Conservation (phyloP, 2,113 vertebrate genomes). For the Cheirogaleus medius region DNA sequence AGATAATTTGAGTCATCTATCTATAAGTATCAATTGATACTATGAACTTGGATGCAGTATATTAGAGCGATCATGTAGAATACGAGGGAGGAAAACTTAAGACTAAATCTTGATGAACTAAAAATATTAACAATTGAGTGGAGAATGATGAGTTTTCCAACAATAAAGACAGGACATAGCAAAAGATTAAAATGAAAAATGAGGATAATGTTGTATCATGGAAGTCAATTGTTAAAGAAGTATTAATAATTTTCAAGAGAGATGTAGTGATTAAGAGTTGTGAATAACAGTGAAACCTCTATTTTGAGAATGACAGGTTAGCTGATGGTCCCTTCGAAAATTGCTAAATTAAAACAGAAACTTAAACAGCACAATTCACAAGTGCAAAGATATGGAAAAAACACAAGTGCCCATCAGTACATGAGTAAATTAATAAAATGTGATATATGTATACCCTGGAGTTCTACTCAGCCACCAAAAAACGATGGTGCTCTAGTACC, state of each 20-base stretch:
- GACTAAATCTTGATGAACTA: neutral
- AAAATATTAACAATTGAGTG: neutral
- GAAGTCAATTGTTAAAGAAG: neutral
- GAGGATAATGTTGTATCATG: neutral
- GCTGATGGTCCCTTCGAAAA: neutral
- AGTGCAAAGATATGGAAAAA: too few species aligned
- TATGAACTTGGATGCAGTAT: neutral
- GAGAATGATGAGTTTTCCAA: neutral
- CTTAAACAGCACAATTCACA: neutral
- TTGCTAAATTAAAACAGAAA: neutral
- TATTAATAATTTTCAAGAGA: neutral
- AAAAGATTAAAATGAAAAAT: neutral
- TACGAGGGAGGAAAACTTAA: neutral
- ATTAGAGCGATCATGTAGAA: neutral
- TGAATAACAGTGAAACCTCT: neutral
- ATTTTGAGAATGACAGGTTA: neutral
- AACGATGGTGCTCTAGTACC: too few species aligned
- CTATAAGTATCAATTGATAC: neutral
- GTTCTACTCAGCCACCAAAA: too few species aligned
- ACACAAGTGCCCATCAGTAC: too few species aligned
- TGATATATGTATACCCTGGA: too few species aligned
- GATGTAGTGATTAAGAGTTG: neutral
- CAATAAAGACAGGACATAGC: neutral
- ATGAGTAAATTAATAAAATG: too few species aligned
- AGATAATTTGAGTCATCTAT: neutral